These are phyloP conservation scores for Eublepharis macularius DNA, from an alignment of 2,113 vertebrate species.

Conservation along the genomic window DNA sequence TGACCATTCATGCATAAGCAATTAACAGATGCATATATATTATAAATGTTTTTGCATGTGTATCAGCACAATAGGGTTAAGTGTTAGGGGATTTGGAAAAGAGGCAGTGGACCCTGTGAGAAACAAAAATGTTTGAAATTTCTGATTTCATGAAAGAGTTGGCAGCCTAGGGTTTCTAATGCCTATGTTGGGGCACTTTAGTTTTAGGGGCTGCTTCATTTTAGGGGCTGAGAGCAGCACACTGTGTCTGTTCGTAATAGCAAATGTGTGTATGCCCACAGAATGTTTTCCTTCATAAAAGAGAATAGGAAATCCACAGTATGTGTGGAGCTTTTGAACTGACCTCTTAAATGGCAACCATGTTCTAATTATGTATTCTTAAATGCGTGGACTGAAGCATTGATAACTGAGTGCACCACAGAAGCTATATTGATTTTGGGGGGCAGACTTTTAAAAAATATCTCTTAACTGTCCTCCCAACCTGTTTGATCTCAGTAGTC, in stretches of 20 bases:
- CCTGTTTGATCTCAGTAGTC: rapidly evolving
- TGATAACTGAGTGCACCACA: not conserved
- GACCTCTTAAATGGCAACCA: not conserved
- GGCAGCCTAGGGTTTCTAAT: not conserved
- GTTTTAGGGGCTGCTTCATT: not conserved
- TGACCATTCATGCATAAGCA: no score
- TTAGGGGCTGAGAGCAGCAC: not conserved
- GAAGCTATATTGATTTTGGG: not conserved
- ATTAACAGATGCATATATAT: no score
- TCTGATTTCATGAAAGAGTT: not conserved
- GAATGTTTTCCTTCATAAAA: not conserved
- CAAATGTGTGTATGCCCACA: not conserved
- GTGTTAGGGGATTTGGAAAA: no score
- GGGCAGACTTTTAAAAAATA: not conserved
- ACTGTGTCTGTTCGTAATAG: not conserved
- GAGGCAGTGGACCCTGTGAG: not conserved
- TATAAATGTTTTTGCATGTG: no score
- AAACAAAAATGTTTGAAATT: not conserved
- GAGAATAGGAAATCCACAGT: not conserved
- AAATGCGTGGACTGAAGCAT: not conserved
- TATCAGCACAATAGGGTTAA: no score
- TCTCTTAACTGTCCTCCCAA: not conserved
- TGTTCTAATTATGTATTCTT: not conserved
- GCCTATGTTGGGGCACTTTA: not conserved
- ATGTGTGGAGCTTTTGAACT: no score